Conservation (phyloP, 2,113 vertebrate genomes). For the Nanger granti region DNA sequence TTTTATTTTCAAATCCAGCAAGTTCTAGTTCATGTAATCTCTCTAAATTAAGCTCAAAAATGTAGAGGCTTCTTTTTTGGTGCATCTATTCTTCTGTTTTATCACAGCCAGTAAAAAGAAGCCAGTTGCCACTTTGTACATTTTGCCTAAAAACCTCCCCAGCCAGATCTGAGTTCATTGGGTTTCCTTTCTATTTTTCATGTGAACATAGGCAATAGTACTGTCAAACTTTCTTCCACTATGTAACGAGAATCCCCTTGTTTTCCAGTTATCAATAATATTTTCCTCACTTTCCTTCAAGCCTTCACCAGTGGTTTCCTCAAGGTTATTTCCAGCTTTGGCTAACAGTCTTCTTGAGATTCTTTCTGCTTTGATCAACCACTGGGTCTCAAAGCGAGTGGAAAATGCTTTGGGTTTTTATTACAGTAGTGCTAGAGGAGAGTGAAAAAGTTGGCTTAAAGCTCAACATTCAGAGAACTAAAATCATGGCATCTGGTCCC, state of each 20-base stretch:
- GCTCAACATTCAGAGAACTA: too few species aligned
- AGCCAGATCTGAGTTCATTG: neutral
- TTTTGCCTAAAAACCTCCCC: neutral
- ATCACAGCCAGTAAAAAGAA: neutral
- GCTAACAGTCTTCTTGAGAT: neutral
- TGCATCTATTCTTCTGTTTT: neutral
- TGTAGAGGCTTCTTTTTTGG: neutral
- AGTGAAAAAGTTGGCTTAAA: too few species aligned
- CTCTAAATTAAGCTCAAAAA: constrained; percentile 19
- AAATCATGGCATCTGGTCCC: too few species aligned
- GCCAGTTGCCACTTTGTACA: neutral
- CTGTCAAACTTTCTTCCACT: neutral
- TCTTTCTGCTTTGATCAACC: neutral
- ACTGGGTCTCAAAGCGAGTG: neutral
- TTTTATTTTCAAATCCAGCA: constrained; percentile 31
- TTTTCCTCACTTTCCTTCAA: neutral
- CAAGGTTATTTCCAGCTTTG: neutral
- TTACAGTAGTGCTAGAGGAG: neutral
- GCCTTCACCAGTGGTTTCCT: neutral
- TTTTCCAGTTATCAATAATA: neutral
- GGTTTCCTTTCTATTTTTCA: neutral
- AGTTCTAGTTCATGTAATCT: neutral
- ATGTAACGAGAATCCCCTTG: neutral
- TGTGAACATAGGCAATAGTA: neutral
- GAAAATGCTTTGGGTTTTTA: neutral